Conservation (phyloP, 2,888 invertebrate genomes). For the Clunio marinus region DNA sequence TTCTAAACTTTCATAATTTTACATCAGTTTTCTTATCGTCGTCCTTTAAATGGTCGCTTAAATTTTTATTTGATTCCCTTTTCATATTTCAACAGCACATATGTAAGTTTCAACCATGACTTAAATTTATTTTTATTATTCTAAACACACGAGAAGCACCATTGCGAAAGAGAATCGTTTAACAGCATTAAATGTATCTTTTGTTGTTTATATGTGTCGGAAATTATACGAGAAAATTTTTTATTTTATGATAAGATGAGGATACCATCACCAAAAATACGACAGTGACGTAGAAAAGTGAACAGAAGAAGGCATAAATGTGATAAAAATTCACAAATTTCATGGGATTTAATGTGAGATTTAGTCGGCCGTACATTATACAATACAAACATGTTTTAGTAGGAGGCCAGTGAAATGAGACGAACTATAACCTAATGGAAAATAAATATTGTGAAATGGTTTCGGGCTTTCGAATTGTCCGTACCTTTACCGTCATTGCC, state of each 20-base stretch:
- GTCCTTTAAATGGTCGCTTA: no score
- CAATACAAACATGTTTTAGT: not conserved
- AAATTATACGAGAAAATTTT: not conserved
- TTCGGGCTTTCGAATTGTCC: not conserved
- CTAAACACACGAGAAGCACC: not conserved
- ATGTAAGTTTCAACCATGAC: no score
- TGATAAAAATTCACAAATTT: constrained; percentile 18
- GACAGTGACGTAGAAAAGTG: not conserved
- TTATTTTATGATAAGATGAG: not conserved
- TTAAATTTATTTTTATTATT: not conserved
- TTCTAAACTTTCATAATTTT: no score
- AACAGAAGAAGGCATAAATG: not conserved
- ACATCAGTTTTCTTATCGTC: no score
- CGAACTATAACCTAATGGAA: constrained; percentile 9
- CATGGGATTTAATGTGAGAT: not conserved
- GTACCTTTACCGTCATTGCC: not conserved
- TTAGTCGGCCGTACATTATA: constrained; percentile 15
- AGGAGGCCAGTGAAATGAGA: not conserved
- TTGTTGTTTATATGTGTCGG: constrained; percentile 10
- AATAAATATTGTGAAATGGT: constrained; percentile 20
- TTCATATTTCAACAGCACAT: no score
- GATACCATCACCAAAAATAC: not conserved
- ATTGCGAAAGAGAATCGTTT: not conserved
- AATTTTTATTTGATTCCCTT: no score
- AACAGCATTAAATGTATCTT: constrained; percentile 8